Evolutionary conservation across 2,888 invertebrate genomes (phyloP), one percentile per base, ranked within the genome.

Genomic region (Eupithecia subumbrata): DNA sequence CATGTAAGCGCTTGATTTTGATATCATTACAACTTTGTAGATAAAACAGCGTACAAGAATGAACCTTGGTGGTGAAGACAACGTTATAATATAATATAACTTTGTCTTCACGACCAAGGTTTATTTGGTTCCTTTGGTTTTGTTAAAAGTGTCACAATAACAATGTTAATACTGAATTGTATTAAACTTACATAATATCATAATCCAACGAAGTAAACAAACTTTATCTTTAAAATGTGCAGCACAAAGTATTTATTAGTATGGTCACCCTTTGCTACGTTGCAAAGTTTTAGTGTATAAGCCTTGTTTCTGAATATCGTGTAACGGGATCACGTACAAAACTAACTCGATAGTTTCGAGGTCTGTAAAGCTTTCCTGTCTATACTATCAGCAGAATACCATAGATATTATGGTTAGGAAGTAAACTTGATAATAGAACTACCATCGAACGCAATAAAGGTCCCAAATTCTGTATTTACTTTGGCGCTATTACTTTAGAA

Each of bases 291-390:
- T 64, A 70, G 69, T 22, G 63, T 66, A 72, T 72, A 70, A 75
- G 64, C 74, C 72, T 45, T 64, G 73, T 70, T 72, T 76, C 77
- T 40, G 34, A 37, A 40, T 40, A 67, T 67, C 40, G 5, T 68
- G 71, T 74, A 71, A 25, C 68, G 22, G 71, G 70, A 70, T 71
- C 72, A 75, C 72, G 72, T 70, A 74, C 77, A 30, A 76, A 76
- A 75, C 76, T 75, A 74, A 70, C 72, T 73, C 72, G 48, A 76
- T 69, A 80, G 75, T 76, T 75, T 75, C 43, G 45, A 63, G 73
- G 40, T 72, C 69, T 71, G n/a, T 71, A 63, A 63, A 48, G 48
- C 37, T 43, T 74, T 72, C 69, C 69, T 40, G 37, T 37, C 5
- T 52, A 71, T 45, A 25, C 72, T 63, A 69, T 73, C 43, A 72